phyloP scores from a whole-genome alignment of 2,888 invertebrate species.

The Agrypnus murinus region DNA sequence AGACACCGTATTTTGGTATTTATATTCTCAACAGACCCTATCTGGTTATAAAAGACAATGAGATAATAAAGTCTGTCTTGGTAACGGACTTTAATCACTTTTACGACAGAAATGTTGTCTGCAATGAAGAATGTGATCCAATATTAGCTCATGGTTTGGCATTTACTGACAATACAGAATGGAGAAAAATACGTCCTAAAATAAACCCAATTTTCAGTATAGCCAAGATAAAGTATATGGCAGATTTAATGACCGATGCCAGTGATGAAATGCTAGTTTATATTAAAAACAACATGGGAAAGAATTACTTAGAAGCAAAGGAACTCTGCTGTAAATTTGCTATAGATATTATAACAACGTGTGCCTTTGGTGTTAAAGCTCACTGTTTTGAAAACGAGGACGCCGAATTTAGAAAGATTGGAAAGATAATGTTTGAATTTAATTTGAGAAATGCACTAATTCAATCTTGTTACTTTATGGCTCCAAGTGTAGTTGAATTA shows the following conservation, averaged over 20 bases:
- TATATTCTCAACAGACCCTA: slow-evolving; percentile 62
- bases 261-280: slow-evolving; percentile 59
- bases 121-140: no score
- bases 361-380: slow-evolving; percentile 70
- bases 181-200: slow-evolving; percentile 72
- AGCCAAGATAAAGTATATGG: slow-evolving; percentile 73
- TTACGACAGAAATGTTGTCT: slow-evolving; percentile 67
- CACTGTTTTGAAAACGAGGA: slow-evolving; percentile 66
- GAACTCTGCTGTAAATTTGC: slow-evolving; percentile 68
- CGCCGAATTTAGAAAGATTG: slow-evolving; percentile 66
- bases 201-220: slow-evolving; percentile 73
- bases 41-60: slow-evolving; percentile 69
- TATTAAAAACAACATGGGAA: slow-evolving; percentile 66
- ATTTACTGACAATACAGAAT: slow-evolving; percentile 70
- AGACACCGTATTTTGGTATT: slow-evolving; percentile 68
- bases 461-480: slow-evolving; percentile 61
- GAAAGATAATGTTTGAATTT: slow-evolving; percentile 63
- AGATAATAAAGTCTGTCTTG: slow-evolving; percentile 69
- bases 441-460: slow-evolving; percentile 57
- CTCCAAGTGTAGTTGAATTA: slow-evolving; percentile 56
- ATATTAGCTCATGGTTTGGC: no score
- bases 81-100: slow-evolving; percentile 71
- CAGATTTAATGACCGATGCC: slow-evolving; percentile 68
- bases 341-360: slow-evolving; percentile 70
- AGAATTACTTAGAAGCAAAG: slow-evolving; percentile 61